Evolutionary conservation across 2,797 vertebrate species (phyloP).

Genomic region (Chromobotia macracanthus): DNA sequence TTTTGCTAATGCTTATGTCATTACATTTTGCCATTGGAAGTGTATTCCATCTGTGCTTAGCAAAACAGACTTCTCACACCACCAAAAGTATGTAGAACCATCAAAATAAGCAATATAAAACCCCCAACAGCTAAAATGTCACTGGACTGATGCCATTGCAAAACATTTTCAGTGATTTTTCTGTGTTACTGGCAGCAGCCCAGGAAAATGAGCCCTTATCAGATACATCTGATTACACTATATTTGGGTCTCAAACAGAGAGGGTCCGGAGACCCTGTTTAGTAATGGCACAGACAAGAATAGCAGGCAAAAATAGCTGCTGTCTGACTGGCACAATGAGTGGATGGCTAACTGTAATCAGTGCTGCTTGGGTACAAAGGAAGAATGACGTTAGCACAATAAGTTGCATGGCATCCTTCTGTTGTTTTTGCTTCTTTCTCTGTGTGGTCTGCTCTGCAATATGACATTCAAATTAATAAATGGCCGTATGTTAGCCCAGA

Average conservation of each 20-base stretch:
- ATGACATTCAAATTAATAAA: conserved; percentile 29
- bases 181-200: conserved; percentile 30
- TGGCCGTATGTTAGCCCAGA: conserved; percentile 44
- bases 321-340: conserved; percentile 44
- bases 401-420: conserved; percentile 23
- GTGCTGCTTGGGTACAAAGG: conserved; percentile 19
- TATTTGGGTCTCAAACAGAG: conserved; percentile 54
- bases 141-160: conserved; percentile 36
- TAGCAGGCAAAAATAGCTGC: conserved; percentile 38
- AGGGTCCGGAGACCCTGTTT: conserved; percentile 17
- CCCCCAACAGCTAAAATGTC: conserved; percentile 10
- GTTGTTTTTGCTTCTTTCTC: conserved; percentile 34
- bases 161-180: conserved; percentile 42
- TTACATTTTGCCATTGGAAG: not conserved
- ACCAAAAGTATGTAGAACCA: conserved; percentile 1
- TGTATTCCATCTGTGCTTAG: not conserved
- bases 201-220: conserved; percentile 53
- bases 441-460: conserved; percentile 6
- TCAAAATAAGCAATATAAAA: conserved; percentile 28
- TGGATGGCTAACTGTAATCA: conserved; percentile 47
- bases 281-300: conserved; percentile 36
- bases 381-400: conserved; percentile 29
- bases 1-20: not conserved
- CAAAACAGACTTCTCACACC: conserved; percentile 24
- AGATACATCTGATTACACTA: conserved; percentile 50